Conservation (phyloP, 2,113 vertebrate species). For the Shinisaurus crocodilurus region DNA sequence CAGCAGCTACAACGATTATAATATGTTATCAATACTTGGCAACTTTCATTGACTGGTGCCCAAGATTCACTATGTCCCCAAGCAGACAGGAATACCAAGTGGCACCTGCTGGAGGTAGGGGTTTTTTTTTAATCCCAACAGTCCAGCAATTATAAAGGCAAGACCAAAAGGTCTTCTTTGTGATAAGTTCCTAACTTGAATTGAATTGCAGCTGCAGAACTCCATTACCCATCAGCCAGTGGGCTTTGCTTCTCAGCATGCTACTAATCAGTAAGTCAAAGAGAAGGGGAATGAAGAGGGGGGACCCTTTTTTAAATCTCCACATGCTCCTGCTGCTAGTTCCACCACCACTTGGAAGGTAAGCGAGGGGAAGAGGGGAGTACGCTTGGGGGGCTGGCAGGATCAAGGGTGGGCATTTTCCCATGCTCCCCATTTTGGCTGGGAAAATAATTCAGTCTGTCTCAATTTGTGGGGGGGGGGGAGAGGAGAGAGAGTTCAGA, state of each 20-base stretch:
- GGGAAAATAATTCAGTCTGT: not conserved
- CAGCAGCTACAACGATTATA: too few species aligned
- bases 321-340: not conserved
- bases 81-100: not conserved
- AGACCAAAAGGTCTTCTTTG: too few species aligned
- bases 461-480: too few species aligned
- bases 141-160: not conserved
- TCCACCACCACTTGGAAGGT: not conserved
- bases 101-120: not conserved
- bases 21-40: too few species aligned
- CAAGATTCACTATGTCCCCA: not conserved
- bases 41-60: too few species aligned
- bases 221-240: too few species aligned
- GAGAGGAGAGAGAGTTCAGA: too few species aligned
- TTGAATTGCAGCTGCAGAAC: too few species aligned
- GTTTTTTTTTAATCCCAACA: not conserved
- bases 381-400: not conserved
- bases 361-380: not conserved
- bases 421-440: not conserved
- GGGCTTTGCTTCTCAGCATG: not conserved
- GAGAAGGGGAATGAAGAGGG: not conserved
- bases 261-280: not conserved
- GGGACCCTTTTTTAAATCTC: not conserved
- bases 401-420: not conserved
- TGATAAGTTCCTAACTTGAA: too few species aligned